A percentile compares a stretch with the other conserved stretches of the same genome.
phyloP scores from a whole-genome alignment of 1,140 invertebrate species.

The Sarcophaga peregrina region DNA sequence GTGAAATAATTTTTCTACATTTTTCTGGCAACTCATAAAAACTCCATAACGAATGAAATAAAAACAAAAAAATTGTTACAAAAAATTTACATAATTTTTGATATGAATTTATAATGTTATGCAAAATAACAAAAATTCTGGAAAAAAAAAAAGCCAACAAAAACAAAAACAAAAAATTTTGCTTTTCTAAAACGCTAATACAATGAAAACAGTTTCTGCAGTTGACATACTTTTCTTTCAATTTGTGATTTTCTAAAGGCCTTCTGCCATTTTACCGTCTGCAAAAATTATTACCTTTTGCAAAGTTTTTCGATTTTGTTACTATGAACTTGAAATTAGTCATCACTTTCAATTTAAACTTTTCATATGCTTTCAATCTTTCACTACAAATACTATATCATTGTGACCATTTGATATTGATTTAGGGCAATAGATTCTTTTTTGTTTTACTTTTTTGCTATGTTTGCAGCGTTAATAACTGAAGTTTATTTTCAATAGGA shows the following conservation, averaged over 20 bases:
- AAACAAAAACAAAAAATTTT: not conserved
- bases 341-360: not conserved
- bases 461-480: not conserved
- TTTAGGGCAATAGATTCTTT: not conserved
- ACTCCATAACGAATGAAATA: not conserved
- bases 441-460: not conserved
- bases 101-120: constrained; percentile 4
- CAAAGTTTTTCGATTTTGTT: not conserved
- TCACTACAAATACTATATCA: not conserved
- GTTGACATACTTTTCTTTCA: not conserved
- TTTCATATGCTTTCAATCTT: not conserved
- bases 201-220: no score
- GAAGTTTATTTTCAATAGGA: not conserved
- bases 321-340: constrained; percentile 21
- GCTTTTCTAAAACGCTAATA: no score
- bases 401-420: constrained; percentile 16
- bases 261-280: not conserved
- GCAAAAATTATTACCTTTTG: not conserved
- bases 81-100: constrained; percentile 22
- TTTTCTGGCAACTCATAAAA: constrained; percentile 3
- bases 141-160: not conserved
- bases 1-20: not conserved
- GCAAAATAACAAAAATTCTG: no score
- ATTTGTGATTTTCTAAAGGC: not conserved
- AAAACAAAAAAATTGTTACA: not conserved